These are phyloP conservation scores for Thamnophis elegans DNA, from an alignment of 2,797 vertebrate species.

Conservation along the genomic window DNA sequence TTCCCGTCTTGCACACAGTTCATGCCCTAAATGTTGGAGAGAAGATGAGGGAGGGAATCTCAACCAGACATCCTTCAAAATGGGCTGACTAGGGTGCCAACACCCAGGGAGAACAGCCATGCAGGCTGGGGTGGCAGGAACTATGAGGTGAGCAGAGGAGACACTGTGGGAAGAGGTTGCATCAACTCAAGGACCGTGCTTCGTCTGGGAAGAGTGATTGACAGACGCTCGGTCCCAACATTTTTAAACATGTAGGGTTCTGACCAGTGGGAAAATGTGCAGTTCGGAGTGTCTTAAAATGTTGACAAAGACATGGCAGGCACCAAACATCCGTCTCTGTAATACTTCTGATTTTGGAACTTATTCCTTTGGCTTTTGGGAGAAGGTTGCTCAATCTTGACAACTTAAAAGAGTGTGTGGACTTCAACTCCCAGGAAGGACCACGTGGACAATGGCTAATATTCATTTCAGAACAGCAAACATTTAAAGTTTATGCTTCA, in stretches of 20 bases:
- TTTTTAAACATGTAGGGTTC: neutral
- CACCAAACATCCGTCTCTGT: neutral
- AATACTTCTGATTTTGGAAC: neutral
- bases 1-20: neutral
- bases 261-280: neutral
- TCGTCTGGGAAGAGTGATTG: neutral
- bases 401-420: neutral
- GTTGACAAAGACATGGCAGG: neutral
- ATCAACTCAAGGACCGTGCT: neutral
- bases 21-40: neutral
- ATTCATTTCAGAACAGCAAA: neutral
- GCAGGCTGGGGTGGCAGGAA: neutral
- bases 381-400: neutral
- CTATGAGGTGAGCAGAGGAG: neutral
- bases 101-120: neutral
- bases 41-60: neutral
- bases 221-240: neutral
- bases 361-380: neutral
- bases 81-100: neutral
- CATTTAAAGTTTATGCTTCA: neutral
- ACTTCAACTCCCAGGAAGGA: neutral
- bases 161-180: neutral
- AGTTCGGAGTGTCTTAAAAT: neutral
- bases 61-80: neutral
- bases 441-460: neutral